Base-by-base conservation (phyloP, 2,113 vertebrate species). In the Promerops cafer region DNA sequence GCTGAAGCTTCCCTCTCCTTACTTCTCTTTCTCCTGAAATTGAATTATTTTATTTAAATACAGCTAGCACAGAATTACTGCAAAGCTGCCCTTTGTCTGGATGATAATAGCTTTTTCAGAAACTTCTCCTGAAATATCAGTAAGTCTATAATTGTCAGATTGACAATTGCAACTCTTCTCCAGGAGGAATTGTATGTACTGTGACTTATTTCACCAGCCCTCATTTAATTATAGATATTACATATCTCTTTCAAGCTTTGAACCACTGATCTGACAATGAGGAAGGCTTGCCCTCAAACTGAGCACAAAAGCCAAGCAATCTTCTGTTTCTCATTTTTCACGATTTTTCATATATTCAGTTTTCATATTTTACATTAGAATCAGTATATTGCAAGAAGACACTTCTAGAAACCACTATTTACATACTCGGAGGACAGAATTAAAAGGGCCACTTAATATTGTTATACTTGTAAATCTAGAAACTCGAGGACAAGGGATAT, bases 51-150 rank as follows among this genome's bases (percentile, higher is more conserved):
- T 83, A 86, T 88, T 92, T 87, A 79, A 92, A 87, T 42, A 71
- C 35, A 83, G 44, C 47, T 81, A 59, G 69, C 40, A 72, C 14
- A 82, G 65, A 92, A 89, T 80, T 92, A 79, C 44, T 85, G 82
- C 63, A 88, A 87, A 88, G 40, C 75, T 94, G 82, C 85, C 90
- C 88, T 95, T 96, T 95, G 47, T 93, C 85, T 95, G 85, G 83
- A 91, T 79, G 53, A 76, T 71, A 95, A 93, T 80, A 90, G 65
- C 75, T 76, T 93, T 93, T 69, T 69, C 54, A 82, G 74, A 93
- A 87, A 84, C 50, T 78, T 95, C 57, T 39, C 31, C 37, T 66
- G 84, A 93, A 94, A 94, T 82, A 93, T 80, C 91, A 83, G 53
- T 59, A 87, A 89, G 74, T 83, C 83, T 96, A 9, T 84, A 94